Base-by-base conservation (phyloP, 2,888 invertebrate genomes). In the Cataglyphis albicans region DNA sequence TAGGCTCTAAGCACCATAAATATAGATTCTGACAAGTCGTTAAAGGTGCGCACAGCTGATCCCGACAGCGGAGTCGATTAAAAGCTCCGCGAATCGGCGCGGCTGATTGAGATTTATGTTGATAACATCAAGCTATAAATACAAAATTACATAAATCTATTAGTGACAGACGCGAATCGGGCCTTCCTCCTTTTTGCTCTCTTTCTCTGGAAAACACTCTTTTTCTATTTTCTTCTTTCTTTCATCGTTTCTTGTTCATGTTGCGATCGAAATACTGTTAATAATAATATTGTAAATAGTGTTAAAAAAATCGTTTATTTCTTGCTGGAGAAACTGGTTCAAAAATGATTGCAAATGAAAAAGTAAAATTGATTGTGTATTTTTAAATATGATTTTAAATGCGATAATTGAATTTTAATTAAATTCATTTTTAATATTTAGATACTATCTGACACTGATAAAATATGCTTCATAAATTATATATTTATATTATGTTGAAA, bases 61-160 rank as follows among this genome's bases (percentile, higher is more conserved):
- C 52, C 61, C 70, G 65, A 80, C 21, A 78, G 63, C 83, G 64
- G 68, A 81, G 70, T 87, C 83, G 88, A 90, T 89, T 85, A 84
- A 87, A 82, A 75, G 73, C 80, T 32, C 41, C 73, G 84, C 61
- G 90, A 83, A 89, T 85, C 84, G 81, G 48, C 48, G 41, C 78
- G 86, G 86, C 75, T 90, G 89, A 89, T 89, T 89, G 89, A 87
- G 90, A 90, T 90, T 88, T 90, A 90, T 90, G 91, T 73, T 84
- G 86, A 88, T 88, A 88, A 84, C 81, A 84, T 86, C 84, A 64
- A 64, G 57, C 73, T 82, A 84, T 85, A 82, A 89, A 85, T 83
- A 86, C 65, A 48, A 75, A 81, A 84, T 91, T 86, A 85, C 84
- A 82, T 84, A 86, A 88, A 89, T 88, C 86, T 82, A 86, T 88